Percentiles rank a stretch among this genome's conserved stretches.
Evolutionary conservation across 2,113 vertebrate species (phyloP).

Genomic region (Barbus barbus): DNA sequence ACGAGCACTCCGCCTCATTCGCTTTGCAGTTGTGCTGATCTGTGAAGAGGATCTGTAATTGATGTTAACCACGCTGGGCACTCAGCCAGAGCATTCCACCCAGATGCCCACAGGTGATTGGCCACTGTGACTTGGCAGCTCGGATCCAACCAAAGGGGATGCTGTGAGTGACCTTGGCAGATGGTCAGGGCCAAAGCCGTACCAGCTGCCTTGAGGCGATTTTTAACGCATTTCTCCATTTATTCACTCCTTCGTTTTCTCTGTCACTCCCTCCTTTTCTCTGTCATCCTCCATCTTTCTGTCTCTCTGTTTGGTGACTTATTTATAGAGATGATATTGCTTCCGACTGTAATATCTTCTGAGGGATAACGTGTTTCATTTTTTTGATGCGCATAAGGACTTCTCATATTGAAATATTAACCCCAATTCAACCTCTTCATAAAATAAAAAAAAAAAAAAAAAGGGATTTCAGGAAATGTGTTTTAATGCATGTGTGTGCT

Average conservation of each 20-base stretch:
- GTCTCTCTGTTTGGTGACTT: neutral
- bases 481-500: neutral
- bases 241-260: neutral
- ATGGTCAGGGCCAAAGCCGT: conserved; percentile 35
- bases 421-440: neutral
- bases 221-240: conserved; percentile 29
- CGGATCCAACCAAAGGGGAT: conserved; percentile 34
- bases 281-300: neutral
- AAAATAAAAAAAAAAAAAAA: neutral
- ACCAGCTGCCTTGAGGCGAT: conserved; percentile 3
- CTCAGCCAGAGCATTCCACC: conserved; percentile 29
- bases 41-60: conserved; percentile 37
- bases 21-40: conserved; percentile 8
- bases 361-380: neutral
- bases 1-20: neutral
- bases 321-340: conserved; percentile 42
- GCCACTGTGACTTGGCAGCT: conserved; percentile 29
- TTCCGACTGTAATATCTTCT: conserved; percentile 13
- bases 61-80: conserved; percentile 45
- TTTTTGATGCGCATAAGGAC: neutral
- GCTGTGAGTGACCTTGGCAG: conserved; percentile 43
- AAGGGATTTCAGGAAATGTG: neutral
- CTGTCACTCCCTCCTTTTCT: conserved; percentile 2
- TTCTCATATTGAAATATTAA: neutral
- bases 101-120: conserved; percentile 36